phyloP scores from a whole-genome alignment of 1,140 invertebrate genomes.

The Stegodyphus mimosarum region DNA sequence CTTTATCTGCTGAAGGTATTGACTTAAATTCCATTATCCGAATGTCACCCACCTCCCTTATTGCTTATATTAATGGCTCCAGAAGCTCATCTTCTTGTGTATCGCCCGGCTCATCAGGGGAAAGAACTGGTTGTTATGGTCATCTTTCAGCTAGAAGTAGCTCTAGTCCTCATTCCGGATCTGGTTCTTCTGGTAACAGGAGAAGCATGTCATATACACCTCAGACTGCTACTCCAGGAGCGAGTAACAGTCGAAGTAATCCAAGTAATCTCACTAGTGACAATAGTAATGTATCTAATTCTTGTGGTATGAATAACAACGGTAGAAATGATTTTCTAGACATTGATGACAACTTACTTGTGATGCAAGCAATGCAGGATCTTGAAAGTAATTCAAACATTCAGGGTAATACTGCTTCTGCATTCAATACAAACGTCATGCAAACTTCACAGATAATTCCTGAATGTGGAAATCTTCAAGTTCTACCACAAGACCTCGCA shows the following conservation, averaged over 20 bases:
- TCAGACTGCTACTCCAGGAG: slow-evolving; percentile 15
- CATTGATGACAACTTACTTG: slow-evolving; percentile 28
- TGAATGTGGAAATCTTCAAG: slow-evolving; percentile 47
- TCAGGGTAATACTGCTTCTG: neutral
- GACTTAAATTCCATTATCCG: slow-evolving; percentile 95
- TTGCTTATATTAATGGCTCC: slow-evolving; percentile 90
- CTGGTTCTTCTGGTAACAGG: slow-evolving; percentile 31
- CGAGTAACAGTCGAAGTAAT: slow-evolving; percentile 12
- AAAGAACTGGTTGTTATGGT: slow-evolving; percentile 82
- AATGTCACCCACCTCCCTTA: slow-evolving; percentile 92
- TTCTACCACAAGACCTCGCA: slow-evolving; percentile 47
- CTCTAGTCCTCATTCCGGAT: slow-evolving; percentile 52
- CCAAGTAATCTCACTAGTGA: slow-evolving; percentile 28
- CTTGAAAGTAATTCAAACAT: slow-evolving; percentile 32
- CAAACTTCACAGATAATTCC: slow-evolving; percentile 1
- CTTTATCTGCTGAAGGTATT: slow-evolving; percentile 88
- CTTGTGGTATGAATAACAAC: neutral
- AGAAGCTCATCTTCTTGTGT: slow-evolving; percentile 71
- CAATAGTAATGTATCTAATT: slow-evolving; percentile 35
- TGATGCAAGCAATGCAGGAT: slow-evolving; percentile 57
- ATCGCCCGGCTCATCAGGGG: slow-evolving; percentile 38
- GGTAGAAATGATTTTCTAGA: slow-evolving; percentile 19
- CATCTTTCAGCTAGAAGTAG: slow-evolving; percentile 86
- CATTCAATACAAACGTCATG: neutral
- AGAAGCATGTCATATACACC: slow-evolving; percentile 24